Evolutionary conservation across 37 sponge, comb jelly and placozoan genomes (phyloP), one percentile per base, ranked within the genome.

Genomic region (Hormiphora californensis): DNA sequence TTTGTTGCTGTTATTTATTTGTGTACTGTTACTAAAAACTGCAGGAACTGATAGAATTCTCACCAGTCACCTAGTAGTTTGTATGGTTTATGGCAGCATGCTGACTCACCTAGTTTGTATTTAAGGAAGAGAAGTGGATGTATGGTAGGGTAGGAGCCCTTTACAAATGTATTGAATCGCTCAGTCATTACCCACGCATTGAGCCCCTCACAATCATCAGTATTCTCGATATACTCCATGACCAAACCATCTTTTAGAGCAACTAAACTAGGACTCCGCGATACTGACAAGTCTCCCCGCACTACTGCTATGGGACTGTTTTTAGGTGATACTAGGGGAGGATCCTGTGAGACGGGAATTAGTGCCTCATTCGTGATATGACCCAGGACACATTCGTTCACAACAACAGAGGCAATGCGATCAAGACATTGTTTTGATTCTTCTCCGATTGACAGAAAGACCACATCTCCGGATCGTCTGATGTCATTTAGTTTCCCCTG

Each of bases 131-230:
- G 32, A 22, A 73, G 23, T 23, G 81, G 81, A 36, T 73, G 81
- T 11, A 73, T 73, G 8, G 43, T 46, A 40, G 81, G 81, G 44
- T 73, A 73, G 21, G 81, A 73, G 12, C 81, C 81, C 35, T 36
- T 36, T 41, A 43, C 46, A 30, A 73, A 73, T 4, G 81, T 9
- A 12, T 43, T 43, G 25, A 73, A 73, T 22, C 81, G 7, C 44
- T 73, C 81, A 36, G 81, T 43, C 35, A n/a, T 73, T 11, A 73
- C 43, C 81, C 81, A 73, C 5, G 40, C 81, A 40, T n/a, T 28
- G n/a, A 73, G 11, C 9, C 43, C 28, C 9, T 43, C 1, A 33
- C 81, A 73, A n/a, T 73, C 81, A 73, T 39, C 81, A 4, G 43
- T 21, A 3, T 3, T 40, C 1, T 28, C 81, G 17, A 25, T 73